Evolutionary conservation across 2,888 invertebrate species (phyloP).

Genomic region (Stramonita haemastoma): DNA sequence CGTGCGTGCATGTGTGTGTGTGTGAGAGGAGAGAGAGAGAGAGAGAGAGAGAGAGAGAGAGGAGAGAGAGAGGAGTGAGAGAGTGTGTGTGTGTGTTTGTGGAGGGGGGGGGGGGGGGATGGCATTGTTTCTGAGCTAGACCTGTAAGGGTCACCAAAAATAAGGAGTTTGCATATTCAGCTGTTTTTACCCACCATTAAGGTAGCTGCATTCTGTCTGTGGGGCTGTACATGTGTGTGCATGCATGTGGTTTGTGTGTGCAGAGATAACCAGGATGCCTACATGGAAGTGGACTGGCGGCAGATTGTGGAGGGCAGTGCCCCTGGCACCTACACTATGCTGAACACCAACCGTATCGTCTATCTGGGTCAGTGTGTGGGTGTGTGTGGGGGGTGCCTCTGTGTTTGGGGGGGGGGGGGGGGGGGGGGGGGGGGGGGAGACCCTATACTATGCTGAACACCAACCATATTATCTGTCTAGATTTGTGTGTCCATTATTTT

Average conservation of each 20-base stretch:
- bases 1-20: too few species aligned
- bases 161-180: not conserved
- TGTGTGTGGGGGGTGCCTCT: not conserved
- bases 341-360: constrained; percentile 91
- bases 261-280: constrained; percentile 89
- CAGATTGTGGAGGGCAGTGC: constrained; percentile 88
- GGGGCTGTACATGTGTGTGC: not conserved
- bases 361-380: constrained; percentile 85
- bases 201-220: not conserved
- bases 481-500: not conserved
- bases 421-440: not conserved
- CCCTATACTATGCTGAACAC: not conserved
- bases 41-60: too few species aligned
- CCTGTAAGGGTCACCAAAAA: not conserved
- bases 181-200: too few species aligned
- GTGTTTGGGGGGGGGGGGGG: not conserved
- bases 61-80: too few species aligned
- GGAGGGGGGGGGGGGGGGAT: not conserved
- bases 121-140: not conserved
- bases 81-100: too few species aligned
- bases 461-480: not conserved
- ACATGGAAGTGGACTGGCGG: constrained; percentile 92
- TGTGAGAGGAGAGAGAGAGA: too few species aligned
- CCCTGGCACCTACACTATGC: constrained; percentile 89
- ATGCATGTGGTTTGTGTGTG: constrained; percentile 41